Base-by-base conservation (phyloP, 1,140 invertebrate species). In the Hetaerina americana region DNA sequence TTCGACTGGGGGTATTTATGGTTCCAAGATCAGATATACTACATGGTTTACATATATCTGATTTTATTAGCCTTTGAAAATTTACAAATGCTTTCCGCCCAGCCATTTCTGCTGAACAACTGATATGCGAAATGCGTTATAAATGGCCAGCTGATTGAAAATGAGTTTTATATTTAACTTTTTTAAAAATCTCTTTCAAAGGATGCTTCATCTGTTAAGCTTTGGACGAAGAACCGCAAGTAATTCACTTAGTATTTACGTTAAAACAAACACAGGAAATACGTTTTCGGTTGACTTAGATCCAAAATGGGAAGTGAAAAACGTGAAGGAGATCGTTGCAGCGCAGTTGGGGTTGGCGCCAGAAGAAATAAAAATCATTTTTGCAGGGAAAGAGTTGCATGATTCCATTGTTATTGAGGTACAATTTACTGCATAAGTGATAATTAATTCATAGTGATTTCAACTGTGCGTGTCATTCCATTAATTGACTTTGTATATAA, bases 311-410 rank as follows among this genome's bases (percentile, higher is more conserved):
- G 87, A 90, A 76, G 88, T 93, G 26, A 84, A 85, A 75, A 87
- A 90, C 75, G 85, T 93, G 0, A 92, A 92, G 79, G 85, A 91
- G 79, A 79, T 88, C 66, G 84, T 93, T 8, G 88, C 89, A 0
- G 86, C 87, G 1, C 84, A 87, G 78, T 80, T 92, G 67, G 89
- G 88, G 0, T 81, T 91, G 68, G 78, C 85, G 66, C 85, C 88
- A 0, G 85, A 90, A 25, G 89, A 93, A 77, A 82, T 93, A 2
- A 91, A 91, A 79, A 91, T 94, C 66, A 93, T 94, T 78, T 91
- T 94, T 80, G 91, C 91, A 66, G 92, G 92, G 18, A 93, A 92
- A 80, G 90, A 93, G 78, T 79, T 94, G 0, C 86, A 88, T 72
- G 89, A 93, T 80, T 86, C 88, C 12, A 87, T 87, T 15, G 84